Base-by-base conservation (phyloP, 37 sponge, comb jelly and placozoan genomes). In the Aplysina aerophoba region DNA sequence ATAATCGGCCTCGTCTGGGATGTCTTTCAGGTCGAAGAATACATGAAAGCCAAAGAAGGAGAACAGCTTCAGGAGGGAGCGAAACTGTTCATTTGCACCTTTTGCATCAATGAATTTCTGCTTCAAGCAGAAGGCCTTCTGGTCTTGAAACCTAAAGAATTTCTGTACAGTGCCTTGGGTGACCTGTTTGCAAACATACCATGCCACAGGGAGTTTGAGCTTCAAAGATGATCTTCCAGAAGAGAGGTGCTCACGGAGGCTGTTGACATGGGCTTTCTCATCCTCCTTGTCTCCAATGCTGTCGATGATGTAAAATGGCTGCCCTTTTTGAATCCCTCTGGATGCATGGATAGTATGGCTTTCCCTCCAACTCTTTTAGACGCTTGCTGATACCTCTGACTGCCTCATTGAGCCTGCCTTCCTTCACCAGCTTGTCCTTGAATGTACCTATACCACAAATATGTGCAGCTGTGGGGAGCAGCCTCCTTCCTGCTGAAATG, bases 21-120 rank as follows among this genome's bases (percentile, higher is more conserved):
- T 21, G 3, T 17, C n/a, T 21, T 31, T 39, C 6, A 75, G 53
- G 1, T 75, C 53, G 11, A 53, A 75, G 78, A 40, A 75, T 24
- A 15, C 50, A 11, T 40, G 41, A 24, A 75, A 50, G 22, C 78
- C 78, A 0, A 75, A 54, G 50, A 75, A 3, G 39, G 16, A 17
- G 54, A 75, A 75, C 78, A 75, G 53, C 24, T 50, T 19, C 44
- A 75, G 38, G 24, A 75, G 39, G 37, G 38, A 24, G 21, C 25
- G 37, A 50, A 75, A 75, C 78, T 75, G 78, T 54, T 75, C 35
- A 17, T 69, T 35, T 69, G 71, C 28, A 35, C 13, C 6, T 11
- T 44, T 44, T 44, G 6, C 8, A 44, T 44, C 50, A 44, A 44
- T 6, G 30, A 31, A 31, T 12, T 31, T 30, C 34, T 31, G 34